These are phyloP conservation scores for Oceanodroma tethys DNA, from an alignment of 2,113 vertebrate genomes.

Conservation along the genomic window DNA sequence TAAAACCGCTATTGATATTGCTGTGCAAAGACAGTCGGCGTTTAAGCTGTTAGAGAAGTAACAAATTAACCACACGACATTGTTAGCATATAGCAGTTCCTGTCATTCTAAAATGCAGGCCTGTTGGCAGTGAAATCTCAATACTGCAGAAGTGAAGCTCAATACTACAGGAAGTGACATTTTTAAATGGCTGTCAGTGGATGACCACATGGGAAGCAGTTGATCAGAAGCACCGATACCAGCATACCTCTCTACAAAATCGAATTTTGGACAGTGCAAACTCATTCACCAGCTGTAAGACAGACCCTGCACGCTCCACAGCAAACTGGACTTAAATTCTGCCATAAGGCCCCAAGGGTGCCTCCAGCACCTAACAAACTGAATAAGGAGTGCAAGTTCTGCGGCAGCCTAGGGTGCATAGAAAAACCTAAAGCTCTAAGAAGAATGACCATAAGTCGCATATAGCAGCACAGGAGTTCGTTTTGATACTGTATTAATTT, in stretches of 20 bases:
- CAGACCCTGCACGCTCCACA: background rate
- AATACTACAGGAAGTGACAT: background rate
- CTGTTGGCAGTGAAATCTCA: background rate
- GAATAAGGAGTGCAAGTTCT: background rate
- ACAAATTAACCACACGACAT: background rate
- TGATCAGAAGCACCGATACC: background rate
- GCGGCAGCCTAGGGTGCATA: background rate
- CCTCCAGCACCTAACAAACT: background rate
- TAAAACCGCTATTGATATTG: background rate
- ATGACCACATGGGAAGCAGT: background rate
- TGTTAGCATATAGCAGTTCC: background rate
- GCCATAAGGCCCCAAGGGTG: background rate
- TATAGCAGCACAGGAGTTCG: background rate
- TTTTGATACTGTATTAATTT: background rate
- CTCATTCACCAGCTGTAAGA: background rate
- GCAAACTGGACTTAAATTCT: background rate
- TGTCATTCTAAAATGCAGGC: background rate
- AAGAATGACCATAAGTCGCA: background rate
- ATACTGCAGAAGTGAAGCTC: background rate
- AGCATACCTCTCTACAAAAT: background rate
- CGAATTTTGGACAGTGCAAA: background rate
- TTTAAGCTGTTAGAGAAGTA: background rate
- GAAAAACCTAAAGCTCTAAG: fast-evolving
- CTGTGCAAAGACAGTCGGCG: background rate
- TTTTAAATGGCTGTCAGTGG: background rate